Conservation (phyloP, 2,797 vertebrate species). For the Rhadinocentrus ornatus region DNA sequence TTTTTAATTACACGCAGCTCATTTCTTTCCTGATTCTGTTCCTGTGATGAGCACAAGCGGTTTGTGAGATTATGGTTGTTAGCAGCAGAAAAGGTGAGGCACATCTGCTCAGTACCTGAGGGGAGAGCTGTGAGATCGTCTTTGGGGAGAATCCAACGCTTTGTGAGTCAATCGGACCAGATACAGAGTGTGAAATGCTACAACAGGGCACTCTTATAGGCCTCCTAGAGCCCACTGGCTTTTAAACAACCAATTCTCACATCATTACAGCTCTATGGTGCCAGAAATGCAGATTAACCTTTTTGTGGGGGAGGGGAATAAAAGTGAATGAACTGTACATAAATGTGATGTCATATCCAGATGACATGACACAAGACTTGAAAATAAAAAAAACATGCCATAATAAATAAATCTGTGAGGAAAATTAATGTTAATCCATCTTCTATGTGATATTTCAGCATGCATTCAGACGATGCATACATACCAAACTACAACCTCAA, state of each 20-base stretch:
- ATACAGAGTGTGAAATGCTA: conserved; percentile 66
- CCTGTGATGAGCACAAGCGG: conserved; percentile 9
- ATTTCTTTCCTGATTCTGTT: conserved; percentile 7
- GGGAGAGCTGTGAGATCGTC: conserved; percentile 29
- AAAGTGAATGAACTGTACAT: conserved; percentile 22
- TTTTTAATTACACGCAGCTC: conserved; percentile 55
- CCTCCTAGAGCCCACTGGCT: conserved; percentile 51
- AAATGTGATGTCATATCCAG: conserved; percentile 10
- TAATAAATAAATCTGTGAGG: not conserved
- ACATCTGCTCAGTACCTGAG: conserved; percentile 38
- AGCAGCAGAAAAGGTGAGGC: conserved; percentile 25
- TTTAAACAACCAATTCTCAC: conserved; percentile 49
- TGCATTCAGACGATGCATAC: not conserved
- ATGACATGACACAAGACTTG: conserved; percentile 5
- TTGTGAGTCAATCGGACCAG: conserved; percentile 56
- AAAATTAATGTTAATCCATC: conserved; percentile 32
- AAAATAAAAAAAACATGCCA: conserved; percentile 24
- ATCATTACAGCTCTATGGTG: conserved; percentile 36
- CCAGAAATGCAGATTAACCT: conserved; percentile 43
- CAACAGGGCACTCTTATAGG: conserved; percentile 56
- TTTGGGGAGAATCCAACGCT: conserved; percentile 56
- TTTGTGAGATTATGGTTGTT: conserved; percentile 51
- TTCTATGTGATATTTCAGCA: conserved; percentile 2
- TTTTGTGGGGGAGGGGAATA: too few species aligned
- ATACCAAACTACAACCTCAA: not conserved